A percentile compares a stretch with the other conserved stretches of the same genome.
Conservation (phyloP, 1,140 invertebrate genomes). For the Papilio machaon region DNA sequence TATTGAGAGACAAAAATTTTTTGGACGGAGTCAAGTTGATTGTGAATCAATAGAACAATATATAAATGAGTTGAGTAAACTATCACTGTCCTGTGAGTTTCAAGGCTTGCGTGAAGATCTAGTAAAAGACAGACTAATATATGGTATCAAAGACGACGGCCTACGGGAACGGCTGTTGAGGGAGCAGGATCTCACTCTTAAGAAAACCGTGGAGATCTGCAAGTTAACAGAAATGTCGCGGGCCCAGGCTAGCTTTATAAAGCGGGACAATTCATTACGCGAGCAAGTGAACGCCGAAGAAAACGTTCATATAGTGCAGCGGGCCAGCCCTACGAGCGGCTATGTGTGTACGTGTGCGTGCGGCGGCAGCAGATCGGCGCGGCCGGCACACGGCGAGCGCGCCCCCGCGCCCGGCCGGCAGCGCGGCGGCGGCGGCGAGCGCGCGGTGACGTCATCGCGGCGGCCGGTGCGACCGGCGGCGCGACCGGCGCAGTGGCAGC, state of each 20-base stretch:
- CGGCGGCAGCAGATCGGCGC: neutral
- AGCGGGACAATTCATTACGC: neutral
- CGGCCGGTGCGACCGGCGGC: too few relatives aligned
- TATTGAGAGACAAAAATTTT: too few relatives aligned
- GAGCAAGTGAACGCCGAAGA: neutral
- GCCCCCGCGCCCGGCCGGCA: neutral
- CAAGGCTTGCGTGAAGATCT: too few relatives aligned
- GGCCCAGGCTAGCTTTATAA: constrained; percentile 10
- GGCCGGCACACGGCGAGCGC: neutral
- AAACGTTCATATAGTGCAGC: neutral
- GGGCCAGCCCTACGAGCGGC: neutral
- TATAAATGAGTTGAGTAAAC: too few relatives aligned
- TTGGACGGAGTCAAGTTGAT: too few relatives aligned
- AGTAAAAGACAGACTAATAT: too few relatives aligned
- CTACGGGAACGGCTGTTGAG: constrained; percentile 39
- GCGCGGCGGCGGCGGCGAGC: neutral
- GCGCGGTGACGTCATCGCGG: constrained; percentile 3
- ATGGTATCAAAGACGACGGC: too few relatives aligned
- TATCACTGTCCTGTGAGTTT: too few relatives aligned
- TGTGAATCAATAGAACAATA: too few relatives aligned
- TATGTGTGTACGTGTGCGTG: neutral
- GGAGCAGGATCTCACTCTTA: constrained; percentile 37
- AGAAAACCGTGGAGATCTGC: constrained; percentile 41
- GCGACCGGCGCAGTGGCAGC: neutral
- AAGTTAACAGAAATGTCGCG: constrained; percentile 17